Conservation (phyloP, 2,113 vertebrate genomes). For the Hoplias malabaricus region DNA sequence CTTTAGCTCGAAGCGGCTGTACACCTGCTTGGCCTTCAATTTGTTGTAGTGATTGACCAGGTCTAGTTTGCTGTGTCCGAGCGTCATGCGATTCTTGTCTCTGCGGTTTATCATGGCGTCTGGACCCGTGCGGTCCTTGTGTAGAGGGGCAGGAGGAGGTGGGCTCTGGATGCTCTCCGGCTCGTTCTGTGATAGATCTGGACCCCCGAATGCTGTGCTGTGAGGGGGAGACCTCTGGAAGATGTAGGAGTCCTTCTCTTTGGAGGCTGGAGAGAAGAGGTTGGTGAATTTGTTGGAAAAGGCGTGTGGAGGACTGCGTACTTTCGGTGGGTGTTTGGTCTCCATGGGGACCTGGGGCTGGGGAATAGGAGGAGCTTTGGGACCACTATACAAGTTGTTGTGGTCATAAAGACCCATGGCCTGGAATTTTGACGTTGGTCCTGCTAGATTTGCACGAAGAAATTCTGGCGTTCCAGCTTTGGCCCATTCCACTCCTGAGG, state of each 20-base stretch:
- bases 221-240: constrained; percentile 52
- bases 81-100: constrained; percentile 85
- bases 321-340: constrained; percentile 55
- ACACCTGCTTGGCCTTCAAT: constrained; percentile 83
- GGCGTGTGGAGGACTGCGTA: constrained; percentile 53
- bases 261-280: constrained; percentile 54
- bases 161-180: constrained; percentile 68
- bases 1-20: constrained; percentile 88
- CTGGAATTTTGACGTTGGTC: constrained; percentile 68
- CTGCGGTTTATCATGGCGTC: constrained; percentile 49
- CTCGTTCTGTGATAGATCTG: constrained; percentile 64
- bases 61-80: constrained; percentile 96
- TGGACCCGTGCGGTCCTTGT: not conserved
- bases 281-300: constrained; percentile 68
- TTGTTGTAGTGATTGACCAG: constrained; percentile 95
- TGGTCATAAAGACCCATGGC: constrained; percentile 68
- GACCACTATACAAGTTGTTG: constrained; percentile 51
- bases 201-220: constrained; percentile 56
- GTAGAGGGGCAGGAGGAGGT: constrained; percentile 58
- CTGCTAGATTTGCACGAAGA: constrained; percentile 51
- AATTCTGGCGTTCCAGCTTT: constrained; percentile 56
- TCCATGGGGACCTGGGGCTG: constrained; percentile 50
- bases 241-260: constrained; percentile 59
- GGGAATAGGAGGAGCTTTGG: constrained; percentile 36
- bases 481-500: constrained; percentile 58